Base-by-base conservation (phyloP, 2,888 invertebrate species). In the Drosophila tanythrix region DNA sequence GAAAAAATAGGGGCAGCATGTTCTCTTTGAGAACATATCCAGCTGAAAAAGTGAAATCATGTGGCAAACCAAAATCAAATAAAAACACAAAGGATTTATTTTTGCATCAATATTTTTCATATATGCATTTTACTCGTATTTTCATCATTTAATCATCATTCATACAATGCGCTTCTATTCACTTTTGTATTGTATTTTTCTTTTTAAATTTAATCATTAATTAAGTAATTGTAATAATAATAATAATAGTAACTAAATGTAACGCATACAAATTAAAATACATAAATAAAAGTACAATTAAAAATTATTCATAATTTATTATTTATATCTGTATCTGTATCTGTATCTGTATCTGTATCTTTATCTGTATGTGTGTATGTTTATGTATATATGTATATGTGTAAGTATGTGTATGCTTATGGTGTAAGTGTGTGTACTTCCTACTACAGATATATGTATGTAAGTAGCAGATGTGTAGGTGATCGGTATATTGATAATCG, bases 151-250 rank as follows among this genome's bases (percentile, higher is more conserved):
- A 70, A 70, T 70, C 67, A 70, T 68, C 79, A 62, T 68, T 79
- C 76, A 76, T 88, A 81, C 82, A 82, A 79, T 77, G 79, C 80
- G 57, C 53, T 65, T 35, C 21, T 38, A 62, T 59, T 62, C 51
- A 53, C 63, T 60, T 69, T 79, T 77, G 68, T 73, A 65, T 65
- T 79, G 52, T 21, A 29, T 82, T 86, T 76, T 76, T 82, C 1
- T 21, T 86, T 80, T 85, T 76, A 78, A 71, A 80, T 74, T 90
- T 89, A 88, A 76, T 87, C 89, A 74, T 89, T 89, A 90, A 87
- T 89, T 90, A 90, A 86, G 90, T 86, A 87, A 88, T 78, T 82
- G 79, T 90, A 90, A 91, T 90, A 89, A 85, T 87, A 83, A 87
- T 79, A 82, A 79, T 88, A 81, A 81, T 90, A 90, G 90, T 84